These are phyloP conservation scores for Cygnus atratus DNA, from an alignment of 2,113 vertebrate genomes.

Conservation along the genomic window DNA sequence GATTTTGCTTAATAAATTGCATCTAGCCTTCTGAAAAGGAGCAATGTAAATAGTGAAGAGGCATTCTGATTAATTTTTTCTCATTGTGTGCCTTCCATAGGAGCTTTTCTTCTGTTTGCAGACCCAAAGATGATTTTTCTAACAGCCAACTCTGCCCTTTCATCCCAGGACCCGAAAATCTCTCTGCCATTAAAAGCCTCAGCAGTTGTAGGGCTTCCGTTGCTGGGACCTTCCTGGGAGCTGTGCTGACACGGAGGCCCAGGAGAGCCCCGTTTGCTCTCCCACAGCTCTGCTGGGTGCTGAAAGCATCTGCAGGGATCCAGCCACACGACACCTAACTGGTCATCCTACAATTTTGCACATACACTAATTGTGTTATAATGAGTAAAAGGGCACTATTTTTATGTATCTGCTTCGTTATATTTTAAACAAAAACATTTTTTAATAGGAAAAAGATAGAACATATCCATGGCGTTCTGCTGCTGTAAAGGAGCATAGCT, in stretches of 20 bases:
- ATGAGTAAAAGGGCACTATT: background rate
- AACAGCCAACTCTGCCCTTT: background rate
- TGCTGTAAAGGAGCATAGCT: background rate
- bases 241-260: background rate
- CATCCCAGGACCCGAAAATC: background rate
- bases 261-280: background rate
- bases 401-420: background rate
- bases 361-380: background rate
- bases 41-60: background rate
- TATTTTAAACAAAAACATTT: background rate
- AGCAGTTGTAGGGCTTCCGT: rapidly evolving
- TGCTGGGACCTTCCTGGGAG: background rate
- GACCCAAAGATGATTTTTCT: background rate
- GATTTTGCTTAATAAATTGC: background rate
- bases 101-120: background rate
- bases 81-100: background rate
- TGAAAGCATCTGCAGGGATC: background rate
- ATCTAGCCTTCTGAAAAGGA: conserved; percentile 2
- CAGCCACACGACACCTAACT: background rate
- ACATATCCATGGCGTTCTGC: rapidly evolving
- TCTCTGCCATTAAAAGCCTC: background rate
- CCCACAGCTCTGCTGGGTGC: background rate
- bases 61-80: background rate
- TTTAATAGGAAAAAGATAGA: background rate
- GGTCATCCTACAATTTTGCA: background rate